phyloP scores from a whole-genome alignment of 2,888 invertebrate genomes.

The Bombyx huttoni region DNA sequence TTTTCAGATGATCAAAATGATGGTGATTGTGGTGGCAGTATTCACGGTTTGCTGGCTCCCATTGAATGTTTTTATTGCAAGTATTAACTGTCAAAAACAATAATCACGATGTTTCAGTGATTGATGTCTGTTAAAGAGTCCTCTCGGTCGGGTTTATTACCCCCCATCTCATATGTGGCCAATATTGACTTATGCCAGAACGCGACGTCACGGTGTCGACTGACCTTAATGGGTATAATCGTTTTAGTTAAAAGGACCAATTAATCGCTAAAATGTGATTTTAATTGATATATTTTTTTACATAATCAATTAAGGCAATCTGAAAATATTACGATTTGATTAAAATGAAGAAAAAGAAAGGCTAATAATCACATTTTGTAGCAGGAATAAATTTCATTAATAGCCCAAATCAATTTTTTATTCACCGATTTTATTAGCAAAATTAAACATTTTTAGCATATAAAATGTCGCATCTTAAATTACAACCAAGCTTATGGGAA shows the following conservation, averaged over 20 bases:
- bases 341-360: too few relatives aligned
- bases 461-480: too few relatives aligned
- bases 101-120: not conserved
- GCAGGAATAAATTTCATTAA: too few relatives aligned
- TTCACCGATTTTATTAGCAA: too few relatives aligned
- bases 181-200: not conserved
- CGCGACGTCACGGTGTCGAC: not conserved
- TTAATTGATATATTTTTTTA: too few relatives aligned
- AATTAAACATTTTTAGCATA: too few relatives aligned
- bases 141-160: not conserved
- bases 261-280: too few relatives aligned
- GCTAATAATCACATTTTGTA: too few relatives aligned
- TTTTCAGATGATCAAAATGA: conserved; percentile 92
- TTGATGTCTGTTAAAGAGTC: not conserved
- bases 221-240: not conserved
- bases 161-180: not conserved
- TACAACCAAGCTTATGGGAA: too few relatives aligned
- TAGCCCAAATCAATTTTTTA: too few relatives aligned
- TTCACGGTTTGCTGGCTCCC: conserved; percentile 92
- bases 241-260: not conserved
- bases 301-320: too few relatives aligned
- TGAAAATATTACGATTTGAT: too few relatives aligned
- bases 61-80: conserved; percentile 69
- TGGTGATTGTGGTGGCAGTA: conserved; percentile 87
- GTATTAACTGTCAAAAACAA: conserved; percentile 10